phyloP scores from a whole-genome alignment of 2,113 vertebrate genomes.

The Gymnogyps californianus region DNA sequence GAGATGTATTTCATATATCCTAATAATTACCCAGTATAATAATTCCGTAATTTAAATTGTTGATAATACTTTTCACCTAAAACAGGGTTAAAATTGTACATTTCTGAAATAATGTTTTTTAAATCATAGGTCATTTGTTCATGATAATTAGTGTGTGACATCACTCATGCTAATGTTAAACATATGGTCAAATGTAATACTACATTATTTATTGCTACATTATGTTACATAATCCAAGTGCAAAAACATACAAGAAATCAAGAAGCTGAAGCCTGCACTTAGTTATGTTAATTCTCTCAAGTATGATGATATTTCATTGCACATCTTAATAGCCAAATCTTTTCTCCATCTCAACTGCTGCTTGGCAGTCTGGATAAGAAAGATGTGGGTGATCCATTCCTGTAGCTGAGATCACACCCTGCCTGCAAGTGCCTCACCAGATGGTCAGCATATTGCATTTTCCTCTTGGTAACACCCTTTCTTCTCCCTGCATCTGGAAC shows the following conservation, averaged over 20 bases:
- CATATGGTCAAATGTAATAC: not conserved
- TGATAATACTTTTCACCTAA: not conserved
- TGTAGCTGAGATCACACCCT: constrained; percentile 64
- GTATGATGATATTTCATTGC: not conserved
- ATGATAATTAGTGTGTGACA: not conserved
- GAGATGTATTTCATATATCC: not conserved
- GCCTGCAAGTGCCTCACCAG: constrained; percentile 59
- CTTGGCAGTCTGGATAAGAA: constrained; percentile 20
- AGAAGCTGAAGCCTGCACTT: constrained; percentile 4
- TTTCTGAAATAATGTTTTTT: not conserved
- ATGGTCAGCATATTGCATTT: constrained; percentile 66
- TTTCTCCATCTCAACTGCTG: constrained; percentile 14
- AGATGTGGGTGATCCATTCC: constrained; percentile 57
- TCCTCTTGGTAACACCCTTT: constrained; percentile 55
- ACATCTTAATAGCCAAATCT: constrained; percentile 36
- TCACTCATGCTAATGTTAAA: not conserved
- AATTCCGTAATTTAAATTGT: not conserved
- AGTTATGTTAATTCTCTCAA: constrained; percentile 18
- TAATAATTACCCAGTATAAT: not conserved
- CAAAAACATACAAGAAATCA: not conserved
- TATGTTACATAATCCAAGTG: not conserved
- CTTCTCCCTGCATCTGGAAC: constrained; percentile 50
- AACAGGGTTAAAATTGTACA: not conserved
- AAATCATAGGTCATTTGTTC: not conserved
- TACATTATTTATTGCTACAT: not conserved